Base-by-base conservation (phyloP, 2,113 vertebrate genomes). In the Cygnus atratus region DNA sequence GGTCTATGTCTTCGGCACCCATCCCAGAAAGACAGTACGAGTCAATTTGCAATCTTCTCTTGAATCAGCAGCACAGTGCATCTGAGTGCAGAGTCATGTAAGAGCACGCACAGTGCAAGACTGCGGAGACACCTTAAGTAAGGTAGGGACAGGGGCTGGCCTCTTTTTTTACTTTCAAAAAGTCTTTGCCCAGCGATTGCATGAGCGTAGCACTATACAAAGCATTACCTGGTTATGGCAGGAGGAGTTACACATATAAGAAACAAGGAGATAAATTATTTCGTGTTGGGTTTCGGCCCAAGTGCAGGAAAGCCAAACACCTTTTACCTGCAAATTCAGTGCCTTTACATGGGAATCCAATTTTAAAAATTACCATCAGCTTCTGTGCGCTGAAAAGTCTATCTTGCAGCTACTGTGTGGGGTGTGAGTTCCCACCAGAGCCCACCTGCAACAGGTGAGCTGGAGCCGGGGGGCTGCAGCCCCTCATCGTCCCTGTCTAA, bases 61-160 rank as follows among this genome's bases (percentile, higher is more conserved):
- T 39, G 15, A 61, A 63, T 19, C 75, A n/a, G 59, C 44, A 21
- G 5, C 0, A 4, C n/a, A 28, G 28, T 18, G 16, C 0, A 0
- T 1, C 28, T 2, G 22, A 84, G 14, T 2, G n/a, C 46, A n/a
- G 14, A n/a, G 6, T 21, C 20, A 15, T 11, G n/a, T 28, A 37
- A 26, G 15, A 35, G n/a, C 4, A 26, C 11, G 6, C 35, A 39
- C 19, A 52, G 39, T 16, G 8, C 5, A 26, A 21, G 63, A 21
- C 37, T 21, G n/a, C 4, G 29, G 25, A 85, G 46, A 79, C 11
- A 52, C 21, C 50, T 41, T 31, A 81, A 41, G 37, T 22, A 37
- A 48, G 7, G 7, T 4, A 2, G 6, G 10, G 2, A 3, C 48
- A 50, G 21, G 22, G 12, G 5, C 2, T 1, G 7, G 43, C 43